A percentile compares a stretch with the other conserved stretches of the same genome.
phyloP scores from a whole-genome alignment of 1,140 invertebrate genomes.

The Varroa destructor region DNA sequence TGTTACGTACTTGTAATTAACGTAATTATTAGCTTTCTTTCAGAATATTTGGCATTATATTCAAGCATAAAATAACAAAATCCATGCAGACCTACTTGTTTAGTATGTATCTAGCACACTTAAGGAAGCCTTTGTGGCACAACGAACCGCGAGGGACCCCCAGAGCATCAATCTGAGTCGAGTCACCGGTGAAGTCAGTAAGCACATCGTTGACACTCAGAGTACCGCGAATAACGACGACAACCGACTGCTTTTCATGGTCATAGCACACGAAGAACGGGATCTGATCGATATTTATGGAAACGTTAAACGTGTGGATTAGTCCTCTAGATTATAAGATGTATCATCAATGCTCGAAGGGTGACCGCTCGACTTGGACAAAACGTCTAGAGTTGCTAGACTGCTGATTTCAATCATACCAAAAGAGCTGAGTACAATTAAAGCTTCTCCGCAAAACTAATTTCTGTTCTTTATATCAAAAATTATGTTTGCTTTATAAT shows the following conservation, averaged over 20 bases:
- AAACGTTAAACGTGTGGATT: no score
- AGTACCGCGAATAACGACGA: constrained; percentile 70
- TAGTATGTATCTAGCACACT: constrained; percentile 24
- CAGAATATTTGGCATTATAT: neutral
- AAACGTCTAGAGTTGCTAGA: no score
- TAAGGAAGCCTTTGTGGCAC: constrained; percentile 30
- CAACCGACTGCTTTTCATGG: constrained; percentile 62
- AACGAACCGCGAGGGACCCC: constrained; percentile 55
- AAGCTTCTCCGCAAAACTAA: no score
- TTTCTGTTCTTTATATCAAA: no score
- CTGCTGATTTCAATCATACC: no score
- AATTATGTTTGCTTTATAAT: no score
- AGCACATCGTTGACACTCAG: constrained; percentile 73
- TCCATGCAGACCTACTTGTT: constrained; percentile 28
- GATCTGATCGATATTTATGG: constrained; percentile 44
- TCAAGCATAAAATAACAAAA: constrained; percentile 32
- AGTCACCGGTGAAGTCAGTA: constrained; percentile 70
- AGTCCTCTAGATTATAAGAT: no score
- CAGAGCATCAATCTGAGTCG: constrained; percentile 56
- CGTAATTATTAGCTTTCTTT: neutral
- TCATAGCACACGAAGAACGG: constrained; percentile 76
- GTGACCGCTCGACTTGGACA: no score
- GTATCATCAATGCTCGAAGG: no score
- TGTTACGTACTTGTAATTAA: no score
- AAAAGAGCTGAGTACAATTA: no score